These are phyloP conservation scores for Trichomalopsis sarcophagae DNA, from an alignment of 1,140 invertebrate species.

Conservation along the genomic window DNA sequence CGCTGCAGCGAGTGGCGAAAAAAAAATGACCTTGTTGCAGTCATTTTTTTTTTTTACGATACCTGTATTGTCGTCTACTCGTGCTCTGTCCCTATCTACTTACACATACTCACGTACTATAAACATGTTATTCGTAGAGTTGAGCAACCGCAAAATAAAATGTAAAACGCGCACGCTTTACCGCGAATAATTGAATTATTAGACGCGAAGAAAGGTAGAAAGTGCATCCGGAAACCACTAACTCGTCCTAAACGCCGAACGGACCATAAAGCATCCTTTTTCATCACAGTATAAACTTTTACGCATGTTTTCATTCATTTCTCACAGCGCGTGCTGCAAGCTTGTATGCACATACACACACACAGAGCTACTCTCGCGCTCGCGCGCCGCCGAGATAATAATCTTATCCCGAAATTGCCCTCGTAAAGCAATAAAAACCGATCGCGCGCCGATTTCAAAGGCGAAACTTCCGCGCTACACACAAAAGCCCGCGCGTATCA, in stretches of 20 bases:
- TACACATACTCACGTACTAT: neutral
- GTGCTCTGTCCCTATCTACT: neutral
- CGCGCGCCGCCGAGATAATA: slow-evolving; percentile 29
- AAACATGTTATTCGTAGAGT: neutral
- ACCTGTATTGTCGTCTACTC: no score
- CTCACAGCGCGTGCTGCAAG: neutral
- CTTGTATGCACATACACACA: neutral
- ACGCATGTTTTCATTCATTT: slow-evolving; percentile 46
- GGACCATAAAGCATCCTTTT: slow-evolving; percentile 41
- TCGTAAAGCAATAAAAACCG: slow-evolving; percentile 45
- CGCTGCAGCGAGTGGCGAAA: neutral
- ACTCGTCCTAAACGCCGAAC: slow-evolving; percentile 15
- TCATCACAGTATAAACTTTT: slow-evolving; percentile 44
- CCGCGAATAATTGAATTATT: slow-evolving; percentile 37
- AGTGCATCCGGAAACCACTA: slow-evolving; percentile 6
- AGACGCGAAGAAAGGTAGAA: slow-evolving; percentile 7
- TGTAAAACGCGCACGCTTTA: neutral
- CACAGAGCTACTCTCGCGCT: neutral
- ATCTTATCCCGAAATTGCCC: slow-evolving; percentile 36
- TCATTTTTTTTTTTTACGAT: no score
- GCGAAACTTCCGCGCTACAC: slow-evolving; percentile 15
- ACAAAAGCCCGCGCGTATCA: neutral
- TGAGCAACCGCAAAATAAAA: neutral
- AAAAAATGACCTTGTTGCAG: neutral
- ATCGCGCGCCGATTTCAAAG: slow-evolving; percentile 32